Evolutionary conservation across 1,140 invertebrate species (phyloP), one percentile per base, ranked within the genome.

Genomic region (Leptinotarsa lineolata): DNA sequence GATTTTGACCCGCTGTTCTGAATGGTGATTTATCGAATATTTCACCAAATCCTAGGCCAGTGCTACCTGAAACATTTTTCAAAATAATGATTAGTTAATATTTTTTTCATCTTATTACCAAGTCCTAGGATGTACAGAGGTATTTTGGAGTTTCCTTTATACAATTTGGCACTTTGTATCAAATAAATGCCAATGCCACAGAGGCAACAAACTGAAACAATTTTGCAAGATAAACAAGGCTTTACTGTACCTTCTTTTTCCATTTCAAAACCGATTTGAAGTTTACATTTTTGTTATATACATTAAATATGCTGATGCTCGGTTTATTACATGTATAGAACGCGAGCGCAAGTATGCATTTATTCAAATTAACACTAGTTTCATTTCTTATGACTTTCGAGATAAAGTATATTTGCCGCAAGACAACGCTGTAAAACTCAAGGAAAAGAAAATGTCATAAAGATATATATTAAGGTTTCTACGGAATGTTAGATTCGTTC

Each of bases 171-270:
- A 54, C 83, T 76, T 30, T 79, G 63, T 63, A 78, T 77, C 45
- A 85, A 77, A 77, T 85, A 85, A 59, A 63, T 60, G 58, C 83
- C 82, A 65, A 82, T 81, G 66, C 81, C 80, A 63, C 77, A 63
- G 16, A 85, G 68, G 63, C 84, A 84, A 61, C 70, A 72, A 48
- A 83, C 78, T 67, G 81, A 80, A 15, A 80, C 77, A 44, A 85
- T 61, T 79, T 81, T 80, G 75, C 84, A 85, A 22, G 79, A 64
- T n/a, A 80, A 74, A 77, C 84, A 85, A 61, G 20, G 45, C 65
- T 72, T 75, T 65, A 22, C 46, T 80, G 72, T 64, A 2, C 72
- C 70, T 54, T 72, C 60, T 60, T 65, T 48, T 60, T 67, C 69
- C 20, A 72, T 72, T 64, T 70, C 48, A 11, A 39, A 39, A 2